Percentiles rank a stretch among this genome's conserved stretches.
These are phyloP conservation scores for Caenorhabditis briggsae DNA, from an alignment of 1,140 invertebrate genomes.

Conservation along the genomic window DNA sequence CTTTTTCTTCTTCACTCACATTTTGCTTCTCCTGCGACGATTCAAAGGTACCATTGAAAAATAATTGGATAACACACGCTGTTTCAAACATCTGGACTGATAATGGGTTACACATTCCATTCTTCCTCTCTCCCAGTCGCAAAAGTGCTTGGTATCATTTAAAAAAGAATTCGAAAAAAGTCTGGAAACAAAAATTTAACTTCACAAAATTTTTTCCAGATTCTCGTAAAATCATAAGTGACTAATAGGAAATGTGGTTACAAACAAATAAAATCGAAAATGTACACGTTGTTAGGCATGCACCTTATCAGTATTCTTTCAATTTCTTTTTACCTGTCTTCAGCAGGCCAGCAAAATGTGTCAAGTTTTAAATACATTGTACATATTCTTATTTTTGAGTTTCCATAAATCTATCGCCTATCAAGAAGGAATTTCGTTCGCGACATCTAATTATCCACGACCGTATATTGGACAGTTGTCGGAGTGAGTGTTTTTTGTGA, in stretches of 20 bases:
- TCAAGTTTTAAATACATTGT: neutral
- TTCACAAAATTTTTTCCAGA: too few species aligned
- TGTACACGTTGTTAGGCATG: too few species aligned
- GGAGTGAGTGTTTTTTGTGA: neutral
- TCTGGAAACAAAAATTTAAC: too few species aligned
- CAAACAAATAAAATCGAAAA: too few species aligned
- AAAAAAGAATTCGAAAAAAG: neutral
- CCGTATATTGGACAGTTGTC: constrained; percentile 31
- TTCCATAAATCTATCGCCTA: neutral
- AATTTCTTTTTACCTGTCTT: neutral
- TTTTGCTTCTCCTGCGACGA: neutral
- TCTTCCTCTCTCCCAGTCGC: neutral
- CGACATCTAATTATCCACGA: constrained; percentile 2
- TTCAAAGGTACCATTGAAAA: constrained; percentile 29
- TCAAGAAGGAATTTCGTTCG: neutral
- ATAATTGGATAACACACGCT: constrained; percentile 9
- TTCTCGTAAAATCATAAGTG: too few species aligned
- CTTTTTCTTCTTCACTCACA: neutral
- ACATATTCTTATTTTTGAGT: neutral
- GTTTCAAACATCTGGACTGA: neutral
- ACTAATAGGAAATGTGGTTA: too few species aligned
- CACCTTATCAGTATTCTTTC: neutral
- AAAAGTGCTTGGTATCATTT: neutral
- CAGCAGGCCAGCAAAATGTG: neutral
- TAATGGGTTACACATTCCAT: constrained; percentile 14